Percentiles rank a stretch among this genome's conserved stretches.
phyloP scores from a whole-genome alignment of 2,797 vertebrate genomes.

The Hoplostethus atlanticus region DNA sequence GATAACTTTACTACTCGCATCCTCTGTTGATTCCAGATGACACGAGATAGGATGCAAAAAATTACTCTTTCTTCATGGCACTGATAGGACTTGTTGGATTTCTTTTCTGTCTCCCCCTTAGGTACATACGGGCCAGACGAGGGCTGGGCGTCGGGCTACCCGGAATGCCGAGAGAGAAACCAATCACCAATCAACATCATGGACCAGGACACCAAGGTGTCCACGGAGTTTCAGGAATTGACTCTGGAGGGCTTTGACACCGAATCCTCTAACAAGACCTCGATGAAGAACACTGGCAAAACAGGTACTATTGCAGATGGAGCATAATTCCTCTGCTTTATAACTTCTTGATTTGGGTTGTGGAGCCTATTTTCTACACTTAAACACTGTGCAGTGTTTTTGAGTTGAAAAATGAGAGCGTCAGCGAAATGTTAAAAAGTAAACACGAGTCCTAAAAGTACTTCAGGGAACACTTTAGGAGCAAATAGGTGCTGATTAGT shows the following conservation, averaged over 20 bases:
- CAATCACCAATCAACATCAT: conserved; percentile 95
- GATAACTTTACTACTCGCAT: conserved; percentile 41
- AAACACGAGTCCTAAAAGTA: too few relatives aligned
- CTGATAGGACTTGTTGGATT: conserved; percentile 22
- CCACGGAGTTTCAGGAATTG: conserved; percentile 92
- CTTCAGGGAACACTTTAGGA: too few relatives aligned
- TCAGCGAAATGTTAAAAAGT: too few relatives aligned
- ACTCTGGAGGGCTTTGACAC: conserved; percentile 91
- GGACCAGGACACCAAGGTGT: conserved; percentile 89
- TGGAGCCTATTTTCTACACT: too few relatives aligned
- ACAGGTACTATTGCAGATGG: conserved; percentile 84
- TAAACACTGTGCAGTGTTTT: too few relatives aligned
- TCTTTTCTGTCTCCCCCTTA: conserved; percentile 65
- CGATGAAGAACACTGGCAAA: conserved; percentile 99
- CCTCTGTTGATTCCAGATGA: conserved; percentile 45
- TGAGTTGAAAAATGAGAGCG: too few relatives aligned
- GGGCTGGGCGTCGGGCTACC: conserved; percentile 91
- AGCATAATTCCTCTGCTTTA: too few relatives aligned
- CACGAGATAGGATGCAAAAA: conserved; percentile 32
- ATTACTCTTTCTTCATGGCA: conserved; percentile 9
- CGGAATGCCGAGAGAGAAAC: conserved; percentile 90
- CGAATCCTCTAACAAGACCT: conserved; percentile 96
- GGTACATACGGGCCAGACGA: conserved; percentile 93
- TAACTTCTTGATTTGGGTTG: too few relatives aligned
- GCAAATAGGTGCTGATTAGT: background rate